Evolutionary conservation across 2,797 vertebrate species (phyloP), one percentile per base, ranked within the genome.

Genomic region (Philypnodon macrostomus): DNA sequence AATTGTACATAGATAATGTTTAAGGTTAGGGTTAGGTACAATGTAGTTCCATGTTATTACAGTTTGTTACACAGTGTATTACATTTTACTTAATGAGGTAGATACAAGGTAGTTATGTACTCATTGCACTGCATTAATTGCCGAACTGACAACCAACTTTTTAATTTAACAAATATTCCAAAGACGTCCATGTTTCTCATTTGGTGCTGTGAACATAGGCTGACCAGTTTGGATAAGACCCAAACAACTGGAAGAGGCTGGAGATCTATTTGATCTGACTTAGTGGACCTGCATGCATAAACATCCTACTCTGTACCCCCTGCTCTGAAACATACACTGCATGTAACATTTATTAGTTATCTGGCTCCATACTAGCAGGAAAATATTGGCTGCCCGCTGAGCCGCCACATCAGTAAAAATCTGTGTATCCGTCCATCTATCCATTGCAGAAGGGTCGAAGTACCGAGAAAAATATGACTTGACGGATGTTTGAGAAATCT

Each of bases 271-370:
- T 62, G 47, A 63, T 79, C 49, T 76, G 65, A 69, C 56, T 73
- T 51, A 50, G 46, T 68, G 42, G 60, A 60, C 44, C 68, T 71
- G 64, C 63, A 73, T 67, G 53, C 49, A 58, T 55, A 67, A 55
- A 53, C 47, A 69, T 16, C 50, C 36, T 39, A 5, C 16, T 31
- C 23, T 41, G 21, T 24, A 40, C 49, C 30, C 24, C 23, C 34
- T 44, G 41, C 31, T 38, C 26, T 21, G 30, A 41, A 44, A 65
- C 23, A 30, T 41, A 54, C 31, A 32, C 34, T 45, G 53, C 42
- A 59, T 54, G 44, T 71, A 67, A 67, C 50, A 67, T 69, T 53
- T 68, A 66, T 78, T 57, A 61, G 56, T 61, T 73, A 58, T 75
- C 64, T 70, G 35, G 37, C 31, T 24, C 74, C 53, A 58, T 41